Evolutionary conservation across 2,113 vertebrate genomes (phyloP).

Genomic region (Megaceryle torquata): DNA sequence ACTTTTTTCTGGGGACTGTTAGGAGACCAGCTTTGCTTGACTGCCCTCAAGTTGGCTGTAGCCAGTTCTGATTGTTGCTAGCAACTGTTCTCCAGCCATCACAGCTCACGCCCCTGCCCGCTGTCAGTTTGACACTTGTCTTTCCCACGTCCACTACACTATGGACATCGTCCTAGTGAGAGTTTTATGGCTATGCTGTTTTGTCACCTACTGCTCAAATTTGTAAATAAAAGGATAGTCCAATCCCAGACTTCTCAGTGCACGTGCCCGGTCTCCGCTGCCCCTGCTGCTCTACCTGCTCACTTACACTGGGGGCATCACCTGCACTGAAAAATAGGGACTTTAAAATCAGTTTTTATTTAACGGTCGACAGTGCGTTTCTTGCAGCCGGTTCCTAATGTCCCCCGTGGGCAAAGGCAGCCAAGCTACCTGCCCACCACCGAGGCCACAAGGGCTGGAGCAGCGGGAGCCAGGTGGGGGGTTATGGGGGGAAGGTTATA

Average conservation of each 20-base stretch:
- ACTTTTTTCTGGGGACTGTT: background rate
- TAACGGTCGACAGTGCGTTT: background rate
- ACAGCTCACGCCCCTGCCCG: rapidly evolving
- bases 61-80: background rate
- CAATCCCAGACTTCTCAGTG: background rate
- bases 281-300: no score
- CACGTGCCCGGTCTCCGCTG: no score
- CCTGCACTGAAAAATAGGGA: background rate
- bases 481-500: background rate
- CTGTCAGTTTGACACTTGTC: background rate
- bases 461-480: no score
- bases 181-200: background rate
- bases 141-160: background rate
- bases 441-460: rapidly evolving
- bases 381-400: background rate
- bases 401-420: background rate
- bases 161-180: background rate
- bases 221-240: slow-evolving; percentile 22
- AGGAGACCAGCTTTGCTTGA: background rate
- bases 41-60: background rate
- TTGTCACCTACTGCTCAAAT: background rate
- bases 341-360: background rate
- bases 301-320: rapidly evolving
- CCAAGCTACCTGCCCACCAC: no score
- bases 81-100: background rate